Evolutionary conservation across 2,888 invertebrate genomes (phyloP).

Genomic region (Megamerina dolium): DNA sequence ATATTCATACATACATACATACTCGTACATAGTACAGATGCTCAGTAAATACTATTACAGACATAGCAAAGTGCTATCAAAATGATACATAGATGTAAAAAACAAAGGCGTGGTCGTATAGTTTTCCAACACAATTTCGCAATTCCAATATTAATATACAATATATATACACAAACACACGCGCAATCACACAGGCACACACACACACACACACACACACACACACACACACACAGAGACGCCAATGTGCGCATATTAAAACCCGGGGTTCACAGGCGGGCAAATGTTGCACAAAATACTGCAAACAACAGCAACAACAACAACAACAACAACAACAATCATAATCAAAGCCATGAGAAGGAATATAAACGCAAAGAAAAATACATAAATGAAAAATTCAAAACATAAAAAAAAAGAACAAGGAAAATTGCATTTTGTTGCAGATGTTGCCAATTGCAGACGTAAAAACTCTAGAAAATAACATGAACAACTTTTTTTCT

Average conservation of each 20-base stretch:
- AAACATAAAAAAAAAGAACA: constrained; percentile 14
- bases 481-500: too few species aligned
- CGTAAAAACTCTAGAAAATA: constrained; percentile 9
- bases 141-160: background rate
- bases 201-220: constrained; percentile 1
- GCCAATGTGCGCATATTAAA: background rate
- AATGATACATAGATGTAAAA: too few species aligned
- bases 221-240: background rate
- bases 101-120: constrained; percentile 16
- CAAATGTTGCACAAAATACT: background rate
- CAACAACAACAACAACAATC: constrained; percentile 1
- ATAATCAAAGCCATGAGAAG: constrained; percentile 3
- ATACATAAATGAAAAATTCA: constrained; percentile 18
- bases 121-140: background rate
- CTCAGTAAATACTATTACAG: too few species aligned
- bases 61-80: too few species aligned
- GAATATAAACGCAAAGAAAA: constrained; percentile 2
- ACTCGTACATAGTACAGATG: too few species aligned
- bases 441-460: constrained; percentile 31
- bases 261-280: background rate
- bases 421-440: constrained; percentile 37
- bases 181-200: background rate
- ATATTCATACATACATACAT: too few species aligned
- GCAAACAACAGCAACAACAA: constrained; percentile 1
- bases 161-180: background rate